A percentile compares a stretch with the other conserved stretches of the same genome.
Evolutionary conservation across 2,888 invertebrate genomes (phyloP).

Genomic region (Osmoderma eremita): DNA sequence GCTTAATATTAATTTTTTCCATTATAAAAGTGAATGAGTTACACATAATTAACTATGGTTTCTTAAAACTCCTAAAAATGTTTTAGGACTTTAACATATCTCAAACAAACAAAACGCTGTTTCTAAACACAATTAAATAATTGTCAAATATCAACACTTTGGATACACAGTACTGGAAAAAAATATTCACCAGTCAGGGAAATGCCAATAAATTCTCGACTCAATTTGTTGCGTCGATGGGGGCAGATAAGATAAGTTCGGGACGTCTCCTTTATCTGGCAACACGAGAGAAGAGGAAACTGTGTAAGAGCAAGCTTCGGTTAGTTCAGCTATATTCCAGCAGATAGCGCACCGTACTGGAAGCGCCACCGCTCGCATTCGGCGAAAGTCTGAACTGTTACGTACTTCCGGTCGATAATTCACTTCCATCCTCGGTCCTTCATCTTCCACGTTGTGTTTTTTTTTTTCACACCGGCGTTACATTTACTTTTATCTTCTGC

Average conservation of each 20-base stretch:
- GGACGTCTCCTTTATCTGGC: constrained; percentile 16
- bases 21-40: too few relatives aligned
- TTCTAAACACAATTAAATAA: too few relatives aligned
- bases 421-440: neutral
- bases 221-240: constrained; percentile 24
- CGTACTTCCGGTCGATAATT: constrained; percentile 42
- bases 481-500: constrained; percentile 2
- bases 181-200: neutral
- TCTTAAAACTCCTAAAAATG: too few relatives aligned
- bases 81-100: too few relatives aligned
- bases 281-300: constrained; percentile 11
- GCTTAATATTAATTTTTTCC: too few relatives aligned
- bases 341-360: constrained; percentile 36
- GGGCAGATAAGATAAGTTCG: constrained; percentile 27
- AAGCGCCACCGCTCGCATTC: constrained; percentile 17
- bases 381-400: constrained; percentile 32
- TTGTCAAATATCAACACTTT: too few relatives aligned
- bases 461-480: constrained; percentile 6
- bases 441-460: neutral
- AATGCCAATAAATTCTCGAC: constrained; percentile 28
- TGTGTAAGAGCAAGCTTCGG: constrained; percentile 4
- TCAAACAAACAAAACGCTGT: too few relatives aligned
- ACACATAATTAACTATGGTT: too few relatives aligned
- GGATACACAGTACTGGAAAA: neutral
- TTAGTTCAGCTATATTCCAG: constrained; percentile 32